Percentiles rank a stretch among this genome's conserved stretches.
Evolutionary conservation across 2,888 invertebrate genomes (phyloP).

Genomic region (Leptothorax acervorum): DNA sequence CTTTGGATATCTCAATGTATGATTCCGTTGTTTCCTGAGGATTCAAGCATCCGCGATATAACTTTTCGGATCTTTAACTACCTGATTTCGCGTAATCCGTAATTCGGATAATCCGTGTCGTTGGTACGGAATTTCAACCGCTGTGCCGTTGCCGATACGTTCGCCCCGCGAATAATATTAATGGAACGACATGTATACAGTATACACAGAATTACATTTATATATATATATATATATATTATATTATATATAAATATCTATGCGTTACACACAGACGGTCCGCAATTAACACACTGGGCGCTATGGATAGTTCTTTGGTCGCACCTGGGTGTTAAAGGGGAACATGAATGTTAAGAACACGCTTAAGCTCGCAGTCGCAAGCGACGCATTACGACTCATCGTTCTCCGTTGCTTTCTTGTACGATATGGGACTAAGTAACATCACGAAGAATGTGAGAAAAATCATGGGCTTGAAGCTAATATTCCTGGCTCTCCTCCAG

Average conservation of each 20-base stretch:
- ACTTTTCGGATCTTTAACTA: background rate
- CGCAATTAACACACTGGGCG: slow-evolving; percentile 43
- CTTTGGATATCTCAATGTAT: background rate
- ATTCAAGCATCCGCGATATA: background rate
- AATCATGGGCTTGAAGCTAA: background rate
- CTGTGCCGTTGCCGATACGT: background rate
- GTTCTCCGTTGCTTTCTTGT: background rate
- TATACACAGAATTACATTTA: slow-evolving; percentile 64
- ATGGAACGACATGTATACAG: slow-evolving; percentile 63
- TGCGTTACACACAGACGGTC: slow-evolving; percentile 56
- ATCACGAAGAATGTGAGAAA: background rate
- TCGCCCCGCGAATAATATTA: slow-evolving; percentile 33
- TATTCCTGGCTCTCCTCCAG: background rate
- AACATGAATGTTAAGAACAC: slow-evolving; percentile 24
- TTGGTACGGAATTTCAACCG: background rate
- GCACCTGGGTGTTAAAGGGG: slow-evolving; percentile 53
- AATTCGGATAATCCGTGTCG: background rate
- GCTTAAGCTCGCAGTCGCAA: slow-evolving; percentile 16
- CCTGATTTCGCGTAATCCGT: background rate
- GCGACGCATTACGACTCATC: slow-evolving; percentile 6
- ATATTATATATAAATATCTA: slow-evolving; percentile 62
- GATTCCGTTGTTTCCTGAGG: background rate
- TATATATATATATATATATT: slow-evolving; percentile 47
- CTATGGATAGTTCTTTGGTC: slow-evolving; percentile 77
- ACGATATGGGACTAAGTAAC: slow-evolving; percentile 24